A percentile compares a stretch with the other conserved stretches of the same genome.
These are phyloP conservation scores for Drosophila ustulata DNA, from an alignment of 2,888 invertebrate genomes.

Conservation along the genomic window DNA sequence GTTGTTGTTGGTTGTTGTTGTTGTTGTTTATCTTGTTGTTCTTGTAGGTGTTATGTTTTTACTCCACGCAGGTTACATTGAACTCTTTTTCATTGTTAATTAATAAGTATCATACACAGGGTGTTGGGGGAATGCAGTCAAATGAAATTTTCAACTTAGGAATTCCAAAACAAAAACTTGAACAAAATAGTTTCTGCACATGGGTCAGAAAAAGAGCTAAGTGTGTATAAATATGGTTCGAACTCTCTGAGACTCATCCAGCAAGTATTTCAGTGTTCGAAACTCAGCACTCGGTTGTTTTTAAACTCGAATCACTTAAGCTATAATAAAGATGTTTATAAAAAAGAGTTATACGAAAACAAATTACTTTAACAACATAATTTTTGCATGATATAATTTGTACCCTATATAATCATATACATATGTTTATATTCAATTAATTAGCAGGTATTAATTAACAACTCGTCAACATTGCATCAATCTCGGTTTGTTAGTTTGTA, in stretches of 20 bases:
- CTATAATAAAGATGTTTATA: constrained; percentile 75
- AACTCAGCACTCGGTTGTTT: constrained; percentile 77
- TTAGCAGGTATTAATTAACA: constrained; percentile 3
- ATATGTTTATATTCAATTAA: constrained; percentile 2
- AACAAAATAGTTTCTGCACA: constrained; percentile 25
- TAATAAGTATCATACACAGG: constrained; percentile 14
- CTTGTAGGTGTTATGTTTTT: constrained; percentile 73
- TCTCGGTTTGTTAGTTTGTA: constrained; percentile 70
- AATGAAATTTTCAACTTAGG: constrained; percentile 8
- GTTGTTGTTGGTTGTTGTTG: constrained; percentile 45
- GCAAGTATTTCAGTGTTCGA: constrained; percentile 60
- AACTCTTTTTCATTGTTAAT: constrained; percentile 20
- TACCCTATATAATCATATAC: not conserved
- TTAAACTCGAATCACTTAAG: constrained; percentile 80
- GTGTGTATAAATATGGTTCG: constrained; percentile 37
- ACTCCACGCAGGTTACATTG: constrained; percentile 55
- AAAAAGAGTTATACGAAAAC: constrained; percentile 73
- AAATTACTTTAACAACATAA: constrained; percentile 70
- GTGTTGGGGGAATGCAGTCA: constrained; percentile 41
- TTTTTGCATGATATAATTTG: constrained; percentile 42
- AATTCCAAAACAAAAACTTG: constrained; percentile 27
- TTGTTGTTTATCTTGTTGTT: constrained; percentile 39
- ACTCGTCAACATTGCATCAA: constrained; percentile 8
- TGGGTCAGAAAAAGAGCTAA: constrained; percentile 30
- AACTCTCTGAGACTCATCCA: constrained; percentile 69